A percentile compares a stretch with the other conserved stretches of the same genome.
Conservation (phyloP, 2,888 invertebrate genomes). For the Diplazon laetatorius region DNA sequence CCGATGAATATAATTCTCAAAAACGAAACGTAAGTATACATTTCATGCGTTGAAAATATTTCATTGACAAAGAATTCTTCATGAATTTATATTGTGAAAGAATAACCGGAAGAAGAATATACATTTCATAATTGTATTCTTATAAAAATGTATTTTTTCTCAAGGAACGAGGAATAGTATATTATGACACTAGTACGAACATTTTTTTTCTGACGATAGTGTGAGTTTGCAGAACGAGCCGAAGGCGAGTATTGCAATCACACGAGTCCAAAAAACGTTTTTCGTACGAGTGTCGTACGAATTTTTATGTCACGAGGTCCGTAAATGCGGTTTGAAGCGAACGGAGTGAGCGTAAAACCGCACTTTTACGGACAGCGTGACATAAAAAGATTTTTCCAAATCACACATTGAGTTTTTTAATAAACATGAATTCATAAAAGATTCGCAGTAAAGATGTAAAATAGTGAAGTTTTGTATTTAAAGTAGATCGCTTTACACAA, state of each 20-base stretch:
- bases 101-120: conserved; percentile 10
- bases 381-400: conserved; percentile 12
- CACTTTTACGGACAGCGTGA: no score
- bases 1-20: conserved; percentile 8
- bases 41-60: conserved; percentile 5
- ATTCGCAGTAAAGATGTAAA: conserved; percentile 13
- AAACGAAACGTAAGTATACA: conserved; percentile 7
- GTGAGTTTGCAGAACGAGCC: no score
- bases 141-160: conserved; percentile 16
- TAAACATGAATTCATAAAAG: conserved; percentile 13
- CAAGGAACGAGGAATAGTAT: conserved; percentile 3
- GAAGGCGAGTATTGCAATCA: no score
- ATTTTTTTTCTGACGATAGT: no score
- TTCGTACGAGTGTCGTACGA: no score
- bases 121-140: conserved; percentile 6
- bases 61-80: conserved; percentile 3
- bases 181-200: no score
- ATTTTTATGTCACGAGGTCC: no score
- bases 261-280: no score
- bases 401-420: conserved; percentile 7
- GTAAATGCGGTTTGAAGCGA: no score
- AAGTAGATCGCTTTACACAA: conserved; percentile 2
- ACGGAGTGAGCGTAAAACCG: no score
- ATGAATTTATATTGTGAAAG: conserved; percentile 18
- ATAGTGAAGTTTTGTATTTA: conserved; percentile 10